Base-by-base conservation (phyloP, 1,140 invertebrate genomes). In the Meteorus sp. region DNA sequence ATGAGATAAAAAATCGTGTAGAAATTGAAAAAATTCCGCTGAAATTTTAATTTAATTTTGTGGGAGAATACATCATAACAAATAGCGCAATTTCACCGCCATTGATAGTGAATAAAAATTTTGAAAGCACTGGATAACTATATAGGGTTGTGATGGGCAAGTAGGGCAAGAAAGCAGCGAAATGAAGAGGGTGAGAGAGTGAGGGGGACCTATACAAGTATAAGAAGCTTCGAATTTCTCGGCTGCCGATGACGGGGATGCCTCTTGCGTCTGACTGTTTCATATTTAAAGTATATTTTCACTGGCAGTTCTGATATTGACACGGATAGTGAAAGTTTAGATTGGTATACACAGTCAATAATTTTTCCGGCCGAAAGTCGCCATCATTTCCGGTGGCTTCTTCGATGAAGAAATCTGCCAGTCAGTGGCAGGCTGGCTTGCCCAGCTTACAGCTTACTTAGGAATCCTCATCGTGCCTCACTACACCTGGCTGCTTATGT, bases 321-420 rank as follows among this genome's bases (percentile, higher is more conserved):
- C 74, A 60, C 3, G 8, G 8, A 7, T 22, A 57, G 27, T 37
- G 56, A 52, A 39, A n/a, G 15, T 29, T 5, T 29, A 29, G 27
- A 29, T 4, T 9, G 27, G 9, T 9, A 7, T n/a, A 11, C 8
- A 7, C 35, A 72, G 72, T 70, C 71, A 71, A 51, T 61, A 52
- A 41, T 20, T 52, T 52, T 13, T 22, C 37, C 15, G 15, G 2
- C 25, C 2, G 23, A 31, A 20, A 27, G 56, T 29, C 51, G 25
- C 47, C 76, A 77, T 78, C 76, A 77, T 77, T 80, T 80, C 76
- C 76, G 77, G 73, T 79, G 73, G 72, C 78, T 79, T 79, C 73
- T 64, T 69, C 75, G 72, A 80, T 79, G 75, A 79, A 76, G 75
- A 69, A 76, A 78, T 61, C 77, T 79, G 78, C 71, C 78, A 78